Conservation (phyloP, 2,113 vertebrate species). For the Sylvietta virens region DNA sequence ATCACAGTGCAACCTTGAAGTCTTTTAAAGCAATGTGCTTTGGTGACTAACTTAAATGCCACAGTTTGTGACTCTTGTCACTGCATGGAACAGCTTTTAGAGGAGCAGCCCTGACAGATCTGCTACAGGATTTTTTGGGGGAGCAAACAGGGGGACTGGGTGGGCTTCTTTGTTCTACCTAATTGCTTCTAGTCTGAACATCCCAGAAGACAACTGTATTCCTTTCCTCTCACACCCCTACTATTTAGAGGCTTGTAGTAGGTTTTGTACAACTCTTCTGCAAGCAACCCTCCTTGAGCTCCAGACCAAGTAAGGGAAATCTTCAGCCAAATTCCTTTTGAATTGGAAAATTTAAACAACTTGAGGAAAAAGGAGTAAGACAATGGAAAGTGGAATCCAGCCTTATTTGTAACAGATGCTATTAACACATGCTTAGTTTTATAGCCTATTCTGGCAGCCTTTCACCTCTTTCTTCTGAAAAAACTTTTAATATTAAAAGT, state of each 20-base stretch:
- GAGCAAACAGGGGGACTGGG: fast-evolving
- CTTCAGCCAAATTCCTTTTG: constrained; percentile 45
- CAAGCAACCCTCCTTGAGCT: not conserved
- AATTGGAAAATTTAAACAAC: constrained; percentile 48
- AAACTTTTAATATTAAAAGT: not conserved
- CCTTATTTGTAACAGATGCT: constrained; percentile 58
- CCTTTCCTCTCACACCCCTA: not conserved
- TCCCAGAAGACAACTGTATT: not conserved
- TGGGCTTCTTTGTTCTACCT: not conserved
- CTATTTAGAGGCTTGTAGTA: not conserved
- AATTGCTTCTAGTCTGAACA: not conserved
- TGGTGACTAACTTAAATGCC: not conserved
- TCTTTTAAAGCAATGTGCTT: not conserved
- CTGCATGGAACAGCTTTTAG: not conserved
- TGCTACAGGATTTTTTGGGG: not conserved
- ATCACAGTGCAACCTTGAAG: not conserved
- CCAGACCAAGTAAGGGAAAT: not conserved
- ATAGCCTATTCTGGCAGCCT: constrained; percentile 11
- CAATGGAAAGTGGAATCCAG: constrained; percentile 50
- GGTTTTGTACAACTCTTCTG: not conserved
- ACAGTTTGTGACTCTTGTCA: not conserved
- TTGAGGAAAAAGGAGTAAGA: constrained; percentile 35
- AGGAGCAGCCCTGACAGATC: not conserved
- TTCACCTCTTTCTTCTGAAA: not conserved
- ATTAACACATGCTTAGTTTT: constrained; percentile 37